These are phyloP conservation scores for Nothoprocta pentlandii DNA, from an alignment of 2,113 vertebrate species.

Conservation along the genomic window DNA sequence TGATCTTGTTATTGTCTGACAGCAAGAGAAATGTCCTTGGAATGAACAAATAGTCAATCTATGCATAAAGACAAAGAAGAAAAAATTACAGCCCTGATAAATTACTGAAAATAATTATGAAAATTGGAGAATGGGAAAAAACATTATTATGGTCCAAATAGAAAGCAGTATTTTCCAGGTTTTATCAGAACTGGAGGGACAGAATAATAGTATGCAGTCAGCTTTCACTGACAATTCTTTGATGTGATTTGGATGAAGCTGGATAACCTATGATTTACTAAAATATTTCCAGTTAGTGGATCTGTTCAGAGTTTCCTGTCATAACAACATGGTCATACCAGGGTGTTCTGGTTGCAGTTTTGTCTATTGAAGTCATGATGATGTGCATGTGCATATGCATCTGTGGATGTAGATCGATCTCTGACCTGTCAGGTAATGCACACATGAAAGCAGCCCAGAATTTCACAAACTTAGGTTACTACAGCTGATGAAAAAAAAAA, in stretches of 20 bases:
- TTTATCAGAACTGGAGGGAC: background rate
- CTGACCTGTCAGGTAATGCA: background rate
- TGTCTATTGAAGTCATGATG: background rate
- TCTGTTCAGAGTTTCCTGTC: background rate
- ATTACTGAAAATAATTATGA: constrained; percentile 37
- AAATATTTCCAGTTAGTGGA: constrained; percentile 10
- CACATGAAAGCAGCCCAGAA: background rate
- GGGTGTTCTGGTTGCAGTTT: background rate
- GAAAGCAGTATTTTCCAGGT: background rate
- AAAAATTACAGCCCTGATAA: constrained; percentile 23
- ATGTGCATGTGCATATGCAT: background rate
- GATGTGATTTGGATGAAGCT: constrained; percentile 36
- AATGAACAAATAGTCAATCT: constrained; percentile 34
- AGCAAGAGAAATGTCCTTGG: constrained; percentile 56
- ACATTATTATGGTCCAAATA: background rate
- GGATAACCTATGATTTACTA: constrained; percentile 52
- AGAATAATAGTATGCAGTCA: background rate
- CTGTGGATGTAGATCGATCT: constrained; percentile 9
- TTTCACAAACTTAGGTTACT: background rate
- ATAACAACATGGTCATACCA: background rate
- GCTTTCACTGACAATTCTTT: constrained; percentile 17
- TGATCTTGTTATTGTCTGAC: constrained; percentile 39
- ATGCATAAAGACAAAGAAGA: constrained; percentile 11
- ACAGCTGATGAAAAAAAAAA: background rate
- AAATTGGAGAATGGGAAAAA: constrained; percentile 14